These are phyloP conservation scores for Synodontis membranacea DNA, from an alignment of 2,113 vertebrate genomes.

Conservation along the genomic window DNA sequence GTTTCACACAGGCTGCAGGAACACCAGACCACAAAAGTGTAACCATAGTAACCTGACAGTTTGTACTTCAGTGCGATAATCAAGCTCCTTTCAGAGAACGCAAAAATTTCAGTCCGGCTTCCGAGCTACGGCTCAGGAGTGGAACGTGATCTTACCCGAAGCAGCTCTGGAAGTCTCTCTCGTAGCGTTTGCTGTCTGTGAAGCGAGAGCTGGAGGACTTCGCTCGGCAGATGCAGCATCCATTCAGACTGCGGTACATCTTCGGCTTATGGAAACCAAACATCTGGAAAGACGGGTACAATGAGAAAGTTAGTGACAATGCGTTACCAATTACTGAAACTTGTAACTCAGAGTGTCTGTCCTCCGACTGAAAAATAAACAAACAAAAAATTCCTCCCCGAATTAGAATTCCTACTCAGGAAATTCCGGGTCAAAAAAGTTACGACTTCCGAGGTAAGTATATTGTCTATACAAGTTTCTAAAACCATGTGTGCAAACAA, in stretches of 20 bases:
- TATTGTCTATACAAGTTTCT: not conserved
- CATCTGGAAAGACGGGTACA: constrained; percentile 72
- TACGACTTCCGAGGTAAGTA: not conserved
- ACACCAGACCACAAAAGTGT: not conserved
- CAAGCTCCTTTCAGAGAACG: not conserved
- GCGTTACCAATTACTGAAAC: not conserved
- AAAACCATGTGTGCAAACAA: not conserved
- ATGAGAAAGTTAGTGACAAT: not conserved
- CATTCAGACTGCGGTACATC: constrained; percentile 97
- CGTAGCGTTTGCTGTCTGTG: constrained; percentile 97
- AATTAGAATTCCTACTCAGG: not conserved
- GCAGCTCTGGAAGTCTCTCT: constrained; percentile 96
- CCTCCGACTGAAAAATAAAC: not conserved
- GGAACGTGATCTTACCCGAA: constrained; percentile 84
- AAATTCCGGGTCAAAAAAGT: not conserved
- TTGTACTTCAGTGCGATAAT: not conserved
- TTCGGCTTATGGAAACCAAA: constrained; percentile 99
- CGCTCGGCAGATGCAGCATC: constrained; percentile 98
- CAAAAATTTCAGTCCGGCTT: not conserved
- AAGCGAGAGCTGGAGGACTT: constrained; percentile 98
- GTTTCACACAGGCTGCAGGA: constrained; percentile 85
- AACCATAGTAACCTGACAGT: not conserved
- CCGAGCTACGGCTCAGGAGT: not conserved
- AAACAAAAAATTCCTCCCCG: not conserved
- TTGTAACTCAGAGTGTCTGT: not conserved